A percentile compares a stretch with the other conserved stretches of the same genome.
Conservation (phyloP, 2,113 vertebrate genomes). For the mouse (Mus musculus) region DNA sequence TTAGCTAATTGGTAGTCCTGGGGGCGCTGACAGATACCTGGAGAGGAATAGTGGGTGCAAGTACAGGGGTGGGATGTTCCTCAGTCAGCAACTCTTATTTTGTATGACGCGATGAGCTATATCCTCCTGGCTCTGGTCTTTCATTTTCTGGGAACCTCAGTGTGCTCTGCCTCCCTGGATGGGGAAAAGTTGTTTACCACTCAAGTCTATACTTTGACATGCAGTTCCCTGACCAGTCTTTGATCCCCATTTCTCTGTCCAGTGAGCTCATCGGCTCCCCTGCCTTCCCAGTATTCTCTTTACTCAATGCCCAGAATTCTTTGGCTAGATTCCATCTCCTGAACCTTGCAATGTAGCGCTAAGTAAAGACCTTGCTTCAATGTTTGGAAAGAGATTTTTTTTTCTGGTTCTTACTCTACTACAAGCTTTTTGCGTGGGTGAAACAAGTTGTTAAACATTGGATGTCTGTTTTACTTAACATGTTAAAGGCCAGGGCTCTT, state of each 20-base stretch:
- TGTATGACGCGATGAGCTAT: slow-evolving; percentile 70
- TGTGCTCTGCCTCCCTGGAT: slow-evolving; percentile 73
- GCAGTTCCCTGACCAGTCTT: slow-evolving; percentile 45
- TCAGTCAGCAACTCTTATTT: slow-evolving; percentile 65
- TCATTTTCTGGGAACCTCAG: slow-evolving; percentile 44
- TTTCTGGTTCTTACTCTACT: not conserved
- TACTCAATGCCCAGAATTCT: slow-evolving; percentile 31
- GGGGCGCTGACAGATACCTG: slow-evolving; percentile 50
- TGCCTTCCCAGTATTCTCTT: not conserved
- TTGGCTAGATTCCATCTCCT: not conserved
- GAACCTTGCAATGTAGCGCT: slow-evolving; percentile 47
- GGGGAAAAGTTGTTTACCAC: slow-evolving; percentile 46
- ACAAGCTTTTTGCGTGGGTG: not conserved
- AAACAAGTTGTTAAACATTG: not conserved
- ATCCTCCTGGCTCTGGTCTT: slow-evolving; percentile 37
- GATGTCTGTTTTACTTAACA: slow-evolving; percentile 10
- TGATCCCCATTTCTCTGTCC: slow-evolving; percentile 34
- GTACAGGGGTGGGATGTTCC: not conserved
- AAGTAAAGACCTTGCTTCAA: slow-evolving; percentile 15
- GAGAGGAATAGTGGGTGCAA: not conserved
- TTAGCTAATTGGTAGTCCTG: slow-evolving; percentile 56
- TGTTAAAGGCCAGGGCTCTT: not conserved
- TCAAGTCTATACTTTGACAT: slow-evolving; percentile 40
- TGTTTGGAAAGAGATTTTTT: not conserved
- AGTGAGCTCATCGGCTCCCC: slow-evolving; percentile 49